Base-by-base conservation (phyloP, 1,140 invertebrate genomes). In the Caenorhabditis remanei region DNA sequence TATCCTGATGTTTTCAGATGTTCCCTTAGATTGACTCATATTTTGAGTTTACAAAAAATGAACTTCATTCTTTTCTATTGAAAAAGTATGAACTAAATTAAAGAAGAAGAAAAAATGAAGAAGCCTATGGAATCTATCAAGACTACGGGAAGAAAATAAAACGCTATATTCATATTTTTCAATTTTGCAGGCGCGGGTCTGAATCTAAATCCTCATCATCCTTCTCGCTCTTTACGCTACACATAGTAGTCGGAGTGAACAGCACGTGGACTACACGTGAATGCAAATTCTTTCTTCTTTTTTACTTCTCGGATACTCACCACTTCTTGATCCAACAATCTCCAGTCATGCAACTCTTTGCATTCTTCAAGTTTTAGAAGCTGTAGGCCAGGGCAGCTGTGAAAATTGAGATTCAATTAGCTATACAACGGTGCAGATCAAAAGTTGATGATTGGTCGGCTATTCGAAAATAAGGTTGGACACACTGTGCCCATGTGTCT, bases 101-200 rank as follows among this genome's bases (percentile, higher is more conserved):
- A 58, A 5, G 8, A n/a, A n/a, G n/a, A n/a, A 8, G 14, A n/a
- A 58, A 58, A 58, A n/a, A 58, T 11, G 61, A 63, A 63, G 61
- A 63, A 63, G 61, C 24, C 32, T 24, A 0, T 19, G 55, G 11
- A 58, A 19, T 53, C 9, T 14, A 58, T 58, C 32, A 32, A 32
- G 55, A 58, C 0, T 16, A 14, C 14, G n/a, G 55, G 55, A 58
- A n/a, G n/a, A 65, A 46, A 14, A 14, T 40, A 71, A 46, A 71
- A 71, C 65, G 43, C 2, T 8, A 46, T 46, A 46, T 71, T 71
- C 43, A 46, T 71, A 46, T 71, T 79, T 79, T 79, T 53, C 71
- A 79, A 24, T 79, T 50, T 79, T 46, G 21, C n/a, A 4, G 46
- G 43, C 7, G 21, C 21, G n/a, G 40, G 21, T 21, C n/a, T 24